Evolutionary conservation across 1,140 invertebrate species (phyloP).

Genomic region (Megathymus violae): DNA sequence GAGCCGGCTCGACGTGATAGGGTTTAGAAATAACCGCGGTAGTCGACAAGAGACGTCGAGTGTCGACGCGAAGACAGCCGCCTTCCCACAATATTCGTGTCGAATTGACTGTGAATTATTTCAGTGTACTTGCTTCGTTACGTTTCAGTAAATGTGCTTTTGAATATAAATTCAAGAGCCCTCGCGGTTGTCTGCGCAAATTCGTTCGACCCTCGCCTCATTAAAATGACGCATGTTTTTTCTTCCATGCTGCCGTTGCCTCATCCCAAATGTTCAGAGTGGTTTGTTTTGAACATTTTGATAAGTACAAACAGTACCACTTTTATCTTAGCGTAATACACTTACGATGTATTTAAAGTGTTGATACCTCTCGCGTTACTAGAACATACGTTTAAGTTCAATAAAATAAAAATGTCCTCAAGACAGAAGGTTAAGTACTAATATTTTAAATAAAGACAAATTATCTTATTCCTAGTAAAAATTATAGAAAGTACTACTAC

Average conservation of each 20-base stretch:
- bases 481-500: no score
- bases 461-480: no score
- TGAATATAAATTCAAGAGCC: slow-evolving; percentile 61
- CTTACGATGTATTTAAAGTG: no score
- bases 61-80: slow-evolving; percentile 57
- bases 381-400: no score
- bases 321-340: no score
- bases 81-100: slow-evolving; percentile 59
- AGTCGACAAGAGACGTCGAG: slow-evolving; percentile 32
- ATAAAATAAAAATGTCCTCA: no score
- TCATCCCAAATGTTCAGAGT: neutral
- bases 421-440: no score
- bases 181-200: slow-evolving; percentile 54
- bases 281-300: neutral
- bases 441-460: no score
- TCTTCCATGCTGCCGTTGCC: neutral
- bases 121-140: slow-evolving; percentile 62
- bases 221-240: slow-evolving; percentile 46
- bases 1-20: slow-evolving; percentile 68
- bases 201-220: slow-evolving; percentile 54
- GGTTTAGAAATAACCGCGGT: slow-evolving; percentile 76
- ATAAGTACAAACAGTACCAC: no score
- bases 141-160: slow-evolving; percentile 59
- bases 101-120: slow-evolving; percentile 75
- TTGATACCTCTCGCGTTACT: no score